These are phyloP conservation scores for Drosophila seclusa DNA, from an alignment of 2,888 invertebrate genomes.

Conservation along the genomic window DNA sequence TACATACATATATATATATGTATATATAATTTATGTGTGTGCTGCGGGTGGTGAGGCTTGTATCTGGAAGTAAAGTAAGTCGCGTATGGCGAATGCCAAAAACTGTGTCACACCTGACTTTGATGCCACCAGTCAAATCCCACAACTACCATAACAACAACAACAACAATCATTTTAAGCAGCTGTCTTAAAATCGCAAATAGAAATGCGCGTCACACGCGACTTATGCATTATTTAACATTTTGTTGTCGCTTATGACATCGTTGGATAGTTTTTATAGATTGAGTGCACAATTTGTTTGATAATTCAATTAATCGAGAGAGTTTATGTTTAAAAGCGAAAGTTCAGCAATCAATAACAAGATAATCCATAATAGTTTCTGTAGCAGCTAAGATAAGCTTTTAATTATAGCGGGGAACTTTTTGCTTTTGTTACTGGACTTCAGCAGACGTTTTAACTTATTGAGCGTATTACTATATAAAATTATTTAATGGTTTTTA, in stretches of 20 bases:
- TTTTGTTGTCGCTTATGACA: constrained; percentile 61
- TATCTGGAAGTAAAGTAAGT: constrained; percentile 57
- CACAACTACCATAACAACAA: constrained; percentile 6
- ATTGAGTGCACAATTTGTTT: constrained; percentile 56
- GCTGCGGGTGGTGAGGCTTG: constrained; percentile 24
- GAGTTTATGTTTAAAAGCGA: constrained; percentile 15
- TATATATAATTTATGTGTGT: not conserved
- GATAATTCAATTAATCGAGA: constrained; percentile 63
- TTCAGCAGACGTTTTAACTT: constrained; percentile 11
- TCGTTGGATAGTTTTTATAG: constrained; percentile 37
- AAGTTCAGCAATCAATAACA: constrained; percentile 39
- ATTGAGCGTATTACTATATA: constrained; percentile 8
- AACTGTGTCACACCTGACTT: constrained; percentile 69
- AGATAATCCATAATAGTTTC: constrained; percentile 7
- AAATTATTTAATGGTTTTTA: constrained; percentile 5
- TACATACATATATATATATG: not conserved
- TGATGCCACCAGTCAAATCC: constrained; percentile 60
- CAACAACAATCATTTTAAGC: constrained; percentile 22
- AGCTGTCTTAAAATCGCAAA: constrained; percentile 44
- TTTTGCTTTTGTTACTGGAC: constrained; percentile 23
- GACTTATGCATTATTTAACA: constrained; percentile 74
- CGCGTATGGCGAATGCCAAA: constrained; percentile 69
- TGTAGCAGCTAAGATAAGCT: not conserved
- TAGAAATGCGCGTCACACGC: constrained; percentile 67
- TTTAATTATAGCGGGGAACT: constrained; percentile 3